These are phyloP conservation scores for Leucophenga maculata DNA, from an alignment of 2,888 invertebrate species.

Conservation along the genomic window DNA sequence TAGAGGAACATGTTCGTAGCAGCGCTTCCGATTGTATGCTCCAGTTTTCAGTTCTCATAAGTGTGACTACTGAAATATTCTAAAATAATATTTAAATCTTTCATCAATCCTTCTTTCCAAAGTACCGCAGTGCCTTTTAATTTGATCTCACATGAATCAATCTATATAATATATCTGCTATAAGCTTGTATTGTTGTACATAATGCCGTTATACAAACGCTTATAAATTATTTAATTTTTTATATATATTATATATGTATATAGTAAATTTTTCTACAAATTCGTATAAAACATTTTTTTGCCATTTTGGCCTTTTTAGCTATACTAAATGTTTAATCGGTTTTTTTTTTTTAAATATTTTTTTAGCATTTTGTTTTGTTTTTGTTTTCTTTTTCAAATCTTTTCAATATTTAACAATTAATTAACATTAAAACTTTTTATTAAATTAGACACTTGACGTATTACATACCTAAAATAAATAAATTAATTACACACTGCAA, in stretches of 20 bases:
- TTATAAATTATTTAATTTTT: not conserved
- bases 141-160: no score
- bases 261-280: slow-evolving; percentile 14
- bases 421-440: not conserved
- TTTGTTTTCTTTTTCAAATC: not conserved
- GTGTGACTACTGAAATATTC: no score
- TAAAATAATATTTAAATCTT: no score
- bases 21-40: no score
- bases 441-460: slow-evolving; percentile 54
- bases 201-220: not conserved
- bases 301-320: not conserved
- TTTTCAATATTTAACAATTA: not conserved
- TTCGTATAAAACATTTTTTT: slow-evolving; percentile 24
- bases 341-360: not conserved
- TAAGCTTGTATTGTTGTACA: no score
- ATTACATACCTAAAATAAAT: slow-evolving; percentile 22
- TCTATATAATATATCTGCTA: no score
- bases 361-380: not conserved
- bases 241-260: not conserved
- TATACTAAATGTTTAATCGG: not conserved
- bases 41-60: no score
- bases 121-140: no score
- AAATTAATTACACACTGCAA: no score
- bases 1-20: no score
- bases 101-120: no score